Percentiles rank a stretch among this genome's conserved stretches.
Conservation (phyloP, 2,888 invertebrate species). For the Drosophila mayaguana region DNA sequence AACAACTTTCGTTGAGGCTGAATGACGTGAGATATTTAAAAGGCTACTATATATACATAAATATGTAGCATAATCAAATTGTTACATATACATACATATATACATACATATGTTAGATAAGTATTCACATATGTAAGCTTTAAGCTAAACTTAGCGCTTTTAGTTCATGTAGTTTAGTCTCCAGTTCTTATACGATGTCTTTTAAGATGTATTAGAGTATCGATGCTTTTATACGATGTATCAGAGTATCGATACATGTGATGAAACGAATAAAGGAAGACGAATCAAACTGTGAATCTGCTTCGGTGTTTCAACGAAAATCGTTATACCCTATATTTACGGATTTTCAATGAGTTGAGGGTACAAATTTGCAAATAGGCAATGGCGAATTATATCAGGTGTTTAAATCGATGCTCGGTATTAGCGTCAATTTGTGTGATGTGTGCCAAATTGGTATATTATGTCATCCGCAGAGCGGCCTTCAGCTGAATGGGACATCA, state of each 20-base stretch:
- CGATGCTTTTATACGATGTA: background rate
- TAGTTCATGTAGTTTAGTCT: background rate
- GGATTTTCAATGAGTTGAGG: background rate
- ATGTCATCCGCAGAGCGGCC: conserved; percentile 42
- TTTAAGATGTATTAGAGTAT: no score
- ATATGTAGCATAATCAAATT: no score
- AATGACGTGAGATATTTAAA: no score
- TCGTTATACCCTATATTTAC: background rate
- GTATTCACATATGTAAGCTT: no score
- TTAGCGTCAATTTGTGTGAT: conserved; percentile 17
- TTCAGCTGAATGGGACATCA: conserved; percentile 22
- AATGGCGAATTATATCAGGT: conserved; percentile 24
- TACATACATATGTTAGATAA: no score
- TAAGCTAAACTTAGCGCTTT: no score
- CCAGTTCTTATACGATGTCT: background rate
- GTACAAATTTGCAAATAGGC: conserved; percentile 14
- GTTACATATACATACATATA: no score
- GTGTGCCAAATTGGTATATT: conserved; percentile 46
- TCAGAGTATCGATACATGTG: background rate
- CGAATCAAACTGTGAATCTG: background rate
- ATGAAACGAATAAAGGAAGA: background rate
- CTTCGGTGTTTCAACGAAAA: no score
- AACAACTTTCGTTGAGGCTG: background rate
- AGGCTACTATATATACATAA: background rate
- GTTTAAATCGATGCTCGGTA: conserved; percentile 36